Evolutionary conservation across 2,113 vertebrate genomes (phyloP).

Genomic region (Lophotis ruficrista): DNA sequence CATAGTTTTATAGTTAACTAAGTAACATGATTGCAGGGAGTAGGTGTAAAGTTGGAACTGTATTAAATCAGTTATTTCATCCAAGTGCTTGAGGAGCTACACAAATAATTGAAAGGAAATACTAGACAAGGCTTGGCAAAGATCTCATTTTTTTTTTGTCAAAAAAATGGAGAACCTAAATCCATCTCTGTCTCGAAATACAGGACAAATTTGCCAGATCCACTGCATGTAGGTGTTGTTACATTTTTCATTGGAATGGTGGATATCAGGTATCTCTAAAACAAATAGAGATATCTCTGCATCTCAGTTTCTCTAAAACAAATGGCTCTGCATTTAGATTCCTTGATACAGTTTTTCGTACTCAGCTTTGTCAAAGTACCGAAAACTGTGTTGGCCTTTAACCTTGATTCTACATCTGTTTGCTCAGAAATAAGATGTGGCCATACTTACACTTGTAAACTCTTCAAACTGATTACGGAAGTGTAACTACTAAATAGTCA

Average conservation of each 20-base stretch:
- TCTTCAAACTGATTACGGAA: neutral
- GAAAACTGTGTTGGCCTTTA: neutral
- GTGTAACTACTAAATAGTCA: neutral
- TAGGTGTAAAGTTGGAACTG: neutral
- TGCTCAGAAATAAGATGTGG: neutral
- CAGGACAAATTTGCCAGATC: neutral
- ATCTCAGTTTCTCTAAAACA: neutral
- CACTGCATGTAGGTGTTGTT: neutral
- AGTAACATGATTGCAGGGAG: neutral
- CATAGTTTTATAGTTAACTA: neutral
- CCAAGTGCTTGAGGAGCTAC: neutral
- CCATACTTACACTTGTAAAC: neutral
- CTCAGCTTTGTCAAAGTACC: neutral
- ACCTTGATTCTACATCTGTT: neutral
- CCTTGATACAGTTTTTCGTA: neutral
- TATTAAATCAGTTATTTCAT: neutral
- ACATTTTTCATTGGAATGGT: neutral
- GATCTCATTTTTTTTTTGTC: neutral
- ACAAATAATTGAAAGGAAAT: neutral
- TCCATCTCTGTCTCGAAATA: neutral
- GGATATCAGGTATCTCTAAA: neutral
- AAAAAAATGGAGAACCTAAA: neutral
- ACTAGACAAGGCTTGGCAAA: neutral
- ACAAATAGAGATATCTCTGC: neutral
- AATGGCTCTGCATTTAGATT: neutral